Evolutionary conservation across 2,797 vertebrate species (phyloP).

Genomic region (Leucoraja ocellata): DNA sequence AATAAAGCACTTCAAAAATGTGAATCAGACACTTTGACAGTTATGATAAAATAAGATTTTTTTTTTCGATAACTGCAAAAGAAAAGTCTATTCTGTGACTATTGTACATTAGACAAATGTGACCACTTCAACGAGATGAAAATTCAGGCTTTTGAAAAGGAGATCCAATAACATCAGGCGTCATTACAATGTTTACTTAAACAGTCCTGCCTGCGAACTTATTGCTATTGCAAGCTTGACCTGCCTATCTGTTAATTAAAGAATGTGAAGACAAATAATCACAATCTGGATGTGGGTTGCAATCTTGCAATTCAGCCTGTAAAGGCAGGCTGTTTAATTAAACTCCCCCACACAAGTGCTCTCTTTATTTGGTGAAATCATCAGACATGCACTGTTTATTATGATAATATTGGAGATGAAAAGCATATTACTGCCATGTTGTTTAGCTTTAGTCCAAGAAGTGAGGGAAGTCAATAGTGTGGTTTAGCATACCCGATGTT

Average conservation of each 20-base stretch:
- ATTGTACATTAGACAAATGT: not conserved
- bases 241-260: conserved; percentile 38
- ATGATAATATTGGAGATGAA: conserved; percentile 31
- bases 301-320: conserved; percentile 29
- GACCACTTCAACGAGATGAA: not conserved
- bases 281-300: conserved; percentile 25
- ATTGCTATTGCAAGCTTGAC: conserved; percentile 36
- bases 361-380: conserved; percentile 36
- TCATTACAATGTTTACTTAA: conserved; percentile 31
- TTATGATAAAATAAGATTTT: not conserved
- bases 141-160: conserved; percentile 9
- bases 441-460: conserved; percentile 22
- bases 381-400: conserved; percentile 25
- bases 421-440: conserved; percentile 33
- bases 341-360: conserved; percentile 32
- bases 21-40: not conserved
- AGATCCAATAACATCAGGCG: conserved; percentile 17
- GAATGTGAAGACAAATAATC: conserved; percentile 36
- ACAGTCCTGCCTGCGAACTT: conserved; percentile 8
- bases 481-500: conserved; percentile 29
- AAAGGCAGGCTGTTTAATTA: conserved; percentile 34
- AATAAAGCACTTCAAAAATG: not conserved
- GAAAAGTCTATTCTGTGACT: not conserved
- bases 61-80: not conserved
- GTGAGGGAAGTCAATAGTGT: conserved; percentile 34